phyloP scores from a whole-genome alignment of 2,797 vertebrate species.

The Pseudopleuronectes americanus region DNA sequence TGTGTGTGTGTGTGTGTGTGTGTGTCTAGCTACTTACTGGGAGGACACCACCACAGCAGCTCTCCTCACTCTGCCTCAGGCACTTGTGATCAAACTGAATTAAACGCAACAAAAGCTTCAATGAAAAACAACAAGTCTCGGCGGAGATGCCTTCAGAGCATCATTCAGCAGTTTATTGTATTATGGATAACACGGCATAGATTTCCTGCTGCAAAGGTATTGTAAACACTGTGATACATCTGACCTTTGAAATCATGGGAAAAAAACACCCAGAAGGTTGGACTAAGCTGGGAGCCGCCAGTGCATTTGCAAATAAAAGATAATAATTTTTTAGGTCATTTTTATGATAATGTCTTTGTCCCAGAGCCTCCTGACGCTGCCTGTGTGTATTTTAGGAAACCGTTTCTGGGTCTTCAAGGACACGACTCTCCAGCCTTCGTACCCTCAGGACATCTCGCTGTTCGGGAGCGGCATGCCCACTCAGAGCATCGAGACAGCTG shows the following conservation, averaged over 20 bases:
- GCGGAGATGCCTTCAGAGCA: slow-evolving; percentile 45
- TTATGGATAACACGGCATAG: slow-evolving; percentile 46
- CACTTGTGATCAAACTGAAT: slow-evolving; percentile 71
- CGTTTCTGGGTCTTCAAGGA: slow-evolving; percentile 99
- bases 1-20: neutral
- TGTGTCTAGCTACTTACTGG: slow-evolving; percentile 55
- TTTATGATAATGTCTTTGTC: slow-evolving; percentile 44
- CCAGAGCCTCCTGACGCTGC: slow-evolving; percentile 21
- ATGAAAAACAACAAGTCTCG: slow-evolving; percentile 62
- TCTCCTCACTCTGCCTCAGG: slow-evolving; percentile 49
- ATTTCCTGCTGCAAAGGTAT: slow-evolving; percentile 43
- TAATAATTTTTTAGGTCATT: slow-evolving; percentile 32
- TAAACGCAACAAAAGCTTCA: slow-evolving; percentile 65
- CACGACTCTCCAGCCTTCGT: slow-evolving; percentile 95
- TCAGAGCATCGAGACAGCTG: slow-evolving; percentile 96
- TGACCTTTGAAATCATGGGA: slow-evolving; percentile 50
- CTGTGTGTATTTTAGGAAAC: slow-evolving; percentile 83
- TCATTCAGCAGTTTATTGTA: slow-evolving; percentile 43
- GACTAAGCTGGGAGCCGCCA: slow-evolving; percentile 20
- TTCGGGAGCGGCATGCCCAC: slow-evolving; percentile 95
- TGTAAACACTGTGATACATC: slow-evolving; percentile 44
- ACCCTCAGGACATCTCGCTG: slow-evolving; percentile 95
- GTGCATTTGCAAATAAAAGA: slow-evolving; percentile 3
- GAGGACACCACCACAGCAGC: slow-evolving; percentile 34
- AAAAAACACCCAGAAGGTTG: slow-evolving; percentile 12